Percentiles rank a stretch among this genome's conserved stretches.
Conservation (phyloP, 2,113 vertebrate genomes). For the Pelobates fuscus region DNA sequence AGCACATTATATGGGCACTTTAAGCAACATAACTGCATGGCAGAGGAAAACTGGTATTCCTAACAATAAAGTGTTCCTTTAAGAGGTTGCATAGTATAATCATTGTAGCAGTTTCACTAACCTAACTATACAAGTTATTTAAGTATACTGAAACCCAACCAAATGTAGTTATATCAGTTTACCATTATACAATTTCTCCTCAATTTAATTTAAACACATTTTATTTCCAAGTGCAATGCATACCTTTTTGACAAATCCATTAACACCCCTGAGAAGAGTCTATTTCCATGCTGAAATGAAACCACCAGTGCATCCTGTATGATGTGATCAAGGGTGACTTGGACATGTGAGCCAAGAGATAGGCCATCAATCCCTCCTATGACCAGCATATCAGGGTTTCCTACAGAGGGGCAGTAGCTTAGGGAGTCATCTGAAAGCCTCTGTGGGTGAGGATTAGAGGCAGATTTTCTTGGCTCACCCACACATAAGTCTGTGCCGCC, state of each 20-base stretch:
- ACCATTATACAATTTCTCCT: too few species aligned
- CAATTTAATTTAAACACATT: too few species aligned
- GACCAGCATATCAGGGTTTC: not conserved
- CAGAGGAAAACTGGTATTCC: too few species aligned
- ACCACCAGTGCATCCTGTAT: conserved; percentile 97
- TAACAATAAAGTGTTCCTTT: too few species aligned
- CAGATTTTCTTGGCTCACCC: not conserved
- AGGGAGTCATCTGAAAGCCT: conserved; percentile 2
- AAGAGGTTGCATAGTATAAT: too few species aligned
- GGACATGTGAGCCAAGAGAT: conserved; percentile 87
- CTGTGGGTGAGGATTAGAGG: not conserved
- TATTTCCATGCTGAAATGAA: conserved; percentile 90
- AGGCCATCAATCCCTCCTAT: conserved; percentile 62
- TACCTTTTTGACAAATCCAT: conserved; percentile 97
- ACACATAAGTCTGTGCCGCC: not conserved
- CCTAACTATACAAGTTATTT: too few species aligned
- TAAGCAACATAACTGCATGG: too few species aligned
- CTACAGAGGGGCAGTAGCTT: not conserved
- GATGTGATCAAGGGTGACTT: conserved; percentile 93
- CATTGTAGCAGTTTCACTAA: too few species aligned
- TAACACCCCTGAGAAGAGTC: conserved; percentile 93
- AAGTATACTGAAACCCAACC: too few species aligned
- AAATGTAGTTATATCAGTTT: too few species aligned
- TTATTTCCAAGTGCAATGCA: too few species aligned
- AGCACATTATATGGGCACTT: too few species aligned